These are phyloP conservation scores for Bergia sp. DNA, from an alignment of 92 coral and sea anemone species.

Conservation along the genomic window DNA sequence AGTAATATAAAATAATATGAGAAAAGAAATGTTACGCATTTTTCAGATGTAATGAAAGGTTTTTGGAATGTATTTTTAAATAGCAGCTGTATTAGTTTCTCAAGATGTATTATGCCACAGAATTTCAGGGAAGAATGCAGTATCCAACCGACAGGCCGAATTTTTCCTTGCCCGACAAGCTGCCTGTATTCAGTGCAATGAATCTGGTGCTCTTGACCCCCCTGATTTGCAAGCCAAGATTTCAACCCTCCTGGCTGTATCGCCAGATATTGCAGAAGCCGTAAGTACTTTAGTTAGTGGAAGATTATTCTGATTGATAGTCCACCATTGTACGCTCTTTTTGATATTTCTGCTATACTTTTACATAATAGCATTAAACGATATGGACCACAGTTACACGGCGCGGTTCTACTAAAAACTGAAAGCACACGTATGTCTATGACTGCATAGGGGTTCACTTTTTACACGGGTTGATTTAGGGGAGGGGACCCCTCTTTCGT, in stretches of 20 bases:
- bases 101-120: not conserved
- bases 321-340: not conserved
- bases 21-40: too few relatives aligned
- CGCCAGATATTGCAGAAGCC: slow-evolving; percentile 91
- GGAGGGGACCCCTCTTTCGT: too few relatives aligned
- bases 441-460: too few relatives aligned
- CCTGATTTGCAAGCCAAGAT: slow-evolving; percentile 83
- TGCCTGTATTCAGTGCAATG: slow-evolving; percentile 80
- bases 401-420: too few relatives aligned
- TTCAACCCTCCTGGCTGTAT: slow-evolving; percentile 67
- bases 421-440: too few relatives aligned
- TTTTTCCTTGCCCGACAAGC: slow-evolving; percentile 94
- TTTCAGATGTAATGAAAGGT: too few relatives aligned
- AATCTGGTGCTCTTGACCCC: slow-evolving; percentile 82
- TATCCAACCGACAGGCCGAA: slow-evolving; percentile 89
- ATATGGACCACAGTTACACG: too few relatives aligned
- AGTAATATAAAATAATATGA: too few relatives aligned
- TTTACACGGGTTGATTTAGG: too few relatives aligned
- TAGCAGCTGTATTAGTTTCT: not conserved
- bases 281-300: slow-evolving; percentile 59
- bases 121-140: slow-evolving; percentile 40
- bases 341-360: too few relatives aligned
- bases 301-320: not conserved
- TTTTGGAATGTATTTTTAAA: too few relatives aligned
- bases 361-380: too few relatives aligned